Evolutionary conservation across 1,140 invertebrate genomes (phyloP).

Genomic region (Andricus grossulariae): DNA sequence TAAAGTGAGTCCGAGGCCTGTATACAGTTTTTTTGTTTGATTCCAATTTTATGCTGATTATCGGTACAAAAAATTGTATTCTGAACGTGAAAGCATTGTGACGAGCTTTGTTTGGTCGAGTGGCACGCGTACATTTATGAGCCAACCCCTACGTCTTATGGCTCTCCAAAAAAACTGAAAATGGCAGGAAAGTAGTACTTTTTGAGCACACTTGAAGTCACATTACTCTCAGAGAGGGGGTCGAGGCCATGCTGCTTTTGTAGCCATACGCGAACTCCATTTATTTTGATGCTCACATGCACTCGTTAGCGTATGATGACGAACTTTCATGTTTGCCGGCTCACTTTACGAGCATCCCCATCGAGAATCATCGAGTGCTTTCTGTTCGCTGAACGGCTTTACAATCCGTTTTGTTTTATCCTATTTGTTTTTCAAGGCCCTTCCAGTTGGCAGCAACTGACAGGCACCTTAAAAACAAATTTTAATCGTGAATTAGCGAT

Average conservation of each 20-base stretch:
- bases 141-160: background rate
- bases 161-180: background rate
- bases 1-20: too few relatives aligned
- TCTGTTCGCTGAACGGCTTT: background rate
- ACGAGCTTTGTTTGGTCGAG: background rate
- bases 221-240: background rate
- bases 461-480: too few relatives aligned
- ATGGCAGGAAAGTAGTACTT: slow-evolving; percentile 2
- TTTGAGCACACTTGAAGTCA: background rate
- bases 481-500: too few relatives aligned
- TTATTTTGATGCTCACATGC: slow-evolving; percentile 18
- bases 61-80: background rate
- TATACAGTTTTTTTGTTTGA: too few relatives aligned
- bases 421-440: slow-evolving; percentile 28
- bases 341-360: slow-evolving; percentile 10
- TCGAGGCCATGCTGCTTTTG: background rate
- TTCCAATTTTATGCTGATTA: too few relatives aligned
- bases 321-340: slow-evolving; percentile 4
- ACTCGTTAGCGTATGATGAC: slow-evolving; percentile 13
- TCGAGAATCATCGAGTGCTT: slow-evolving; percentile 5
- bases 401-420: background rate
- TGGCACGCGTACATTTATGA: background rate
- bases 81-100: background rate
- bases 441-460: background rate
- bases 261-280: slow-evolving; percentile 2